Evolutionary conservation across 1,140 invertebrate species (phyloP).

Genomic region (Heliconius hewitsoni): DNA sequence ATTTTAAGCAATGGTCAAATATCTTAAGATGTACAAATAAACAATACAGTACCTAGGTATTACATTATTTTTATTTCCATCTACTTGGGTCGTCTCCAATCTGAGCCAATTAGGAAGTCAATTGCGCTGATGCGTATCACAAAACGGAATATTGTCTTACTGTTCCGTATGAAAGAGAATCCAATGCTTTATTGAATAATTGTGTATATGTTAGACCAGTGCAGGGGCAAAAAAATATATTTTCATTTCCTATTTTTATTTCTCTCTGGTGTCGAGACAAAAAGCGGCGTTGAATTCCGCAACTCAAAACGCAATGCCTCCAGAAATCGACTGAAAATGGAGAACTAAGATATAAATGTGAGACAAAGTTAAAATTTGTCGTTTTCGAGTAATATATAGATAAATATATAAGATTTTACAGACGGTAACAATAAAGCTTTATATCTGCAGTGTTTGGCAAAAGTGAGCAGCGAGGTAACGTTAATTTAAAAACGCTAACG

Average conservation of each 20-base stretch:
- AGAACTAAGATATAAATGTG: too few relatives aligned
- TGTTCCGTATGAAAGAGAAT: not conserved
- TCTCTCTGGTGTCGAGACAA: too few relatives aligned
- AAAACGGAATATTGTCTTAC: not conserved
- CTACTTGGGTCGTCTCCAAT: slow-evolving; percentile 21
- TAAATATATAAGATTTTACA: too few relatives aligned
- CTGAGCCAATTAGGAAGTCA: slow-evolving; percentile 32
- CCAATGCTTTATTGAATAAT: not conserved
- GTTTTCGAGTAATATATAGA: not conserved
- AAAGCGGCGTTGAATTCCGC: too few relatives aligned
- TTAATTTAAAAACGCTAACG: not conserved
- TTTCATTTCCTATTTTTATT: too few relatives aligned
- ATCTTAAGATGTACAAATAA: not conserved
- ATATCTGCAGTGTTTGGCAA: not conserved
- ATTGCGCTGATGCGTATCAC: slow-evolving; percentile 25
- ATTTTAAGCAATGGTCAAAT: too few relatives aligned
- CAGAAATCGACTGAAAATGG: too few relatives aligned
- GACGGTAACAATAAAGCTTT: not conserved
- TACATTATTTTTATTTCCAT: slow-evolving; percentile 20
- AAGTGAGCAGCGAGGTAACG: not conserved
- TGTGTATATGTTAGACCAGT: not conserved
- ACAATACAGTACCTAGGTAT: not conserved
- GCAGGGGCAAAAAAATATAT: too few relatives aligned
- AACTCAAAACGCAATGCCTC: too few relatives aligned
- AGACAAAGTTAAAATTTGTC: not conserved